Conservation (phyloP, 1,140 invertebrate species). For the Penaeus chinensis region DNA sequence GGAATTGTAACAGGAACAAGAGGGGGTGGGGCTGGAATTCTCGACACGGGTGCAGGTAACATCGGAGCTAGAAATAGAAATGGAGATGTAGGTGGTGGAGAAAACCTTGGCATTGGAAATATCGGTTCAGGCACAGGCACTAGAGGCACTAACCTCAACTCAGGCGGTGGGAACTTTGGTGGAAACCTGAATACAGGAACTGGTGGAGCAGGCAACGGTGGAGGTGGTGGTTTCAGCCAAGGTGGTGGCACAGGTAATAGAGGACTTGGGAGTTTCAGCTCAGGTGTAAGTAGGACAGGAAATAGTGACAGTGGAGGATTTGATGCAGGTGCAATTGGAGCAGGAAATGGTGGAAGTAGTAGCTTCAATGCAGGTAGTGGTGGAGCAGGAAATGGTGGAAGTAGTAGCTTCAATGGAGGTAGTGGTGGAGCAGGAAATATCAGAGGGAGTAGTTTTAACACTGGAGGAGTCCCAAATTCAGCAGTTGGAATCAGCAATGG, state of each 20-base stretch:
- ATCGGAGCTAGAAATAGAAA: not conserved
- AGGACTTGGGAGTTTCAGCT: not conserved
- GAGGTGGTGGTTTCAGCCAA: not conserved
- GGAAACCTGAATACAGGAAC: slow-evolving; percentile 11
- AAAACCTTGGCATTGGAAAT: no score
- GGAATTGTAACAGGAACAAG: not conserved
- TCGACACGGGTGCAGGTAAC: not conserved
- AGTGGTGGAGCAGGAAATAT: not conserved
- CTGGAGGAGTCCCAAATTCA: not conserved
- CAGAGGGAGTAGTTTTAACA: not conserved
- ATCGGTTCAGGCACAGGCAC: no score
- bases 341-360: not conserved
- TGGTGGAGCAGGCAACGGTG: not conserved
- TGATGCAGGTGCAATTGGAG: not conserved
- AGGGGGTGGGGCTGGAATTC: not conserved
- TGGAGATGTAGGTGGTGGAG: no score
- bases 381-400: not conserved
- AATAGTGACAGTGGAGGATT: not conserved
- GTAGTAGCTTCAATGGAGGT: not conserved
- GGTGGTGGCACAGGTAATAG: not conserved
- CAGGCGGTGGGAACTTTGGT: not conserved
- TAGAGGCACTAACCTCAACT: no score
- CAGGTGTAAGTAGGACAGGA: not conserved
- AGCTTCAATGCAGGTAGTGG: not conserved
- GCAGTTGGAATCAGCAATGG: not conserved